A percentile compares a stretch with the other conserved stretches of the same genome.
These are phyloP conservation scores for Unio pictorum DNA, from an alignment of 2,888 invertebrate species.

Conservation along the genomic window DNA sequence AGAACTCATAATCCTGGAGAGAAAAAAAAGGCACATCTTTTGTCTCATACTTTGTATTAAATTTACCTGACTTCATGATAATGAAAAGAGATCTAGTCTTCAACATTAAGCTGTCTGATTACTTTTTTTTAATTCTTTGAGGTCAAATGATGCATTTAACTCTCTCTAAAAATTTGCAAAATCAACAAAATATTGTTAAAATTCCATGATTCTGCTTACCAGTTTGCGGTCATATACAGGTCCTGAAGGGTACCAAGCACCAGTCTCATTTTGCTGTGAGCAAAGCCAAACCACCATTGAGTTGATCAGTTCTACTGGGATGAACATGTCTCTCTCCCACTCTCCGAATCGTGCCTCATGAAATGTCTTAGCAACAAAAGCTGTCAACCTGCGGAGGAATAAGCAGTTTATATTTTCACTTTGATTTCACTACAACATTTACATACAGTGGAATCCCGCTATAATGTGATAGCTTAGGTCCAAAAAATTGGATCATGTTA, in stretches of 20 bases:
- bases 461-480: too few species aligned
- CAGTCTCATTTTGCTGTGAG: slow-evolving; percentile 86
- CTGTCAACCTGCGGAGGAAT: slow-evolving; percentile 81
- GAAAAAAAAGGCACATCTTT: too few species aligned
- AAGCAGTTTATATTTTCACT: neutral
- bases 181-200: neutral
- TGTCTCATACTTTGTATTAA: neutral
- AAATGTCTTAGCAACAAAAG: slow-evolving; percentile 89
- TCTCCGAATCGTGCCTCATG: slow-evolving; percentile 94
- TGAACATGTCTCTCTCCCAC: slow-evolving; percentile 96
- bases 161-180: too few species aligned
- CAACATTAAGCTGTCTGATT: neutral
- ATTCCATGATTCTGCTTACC: slow-evolving; percentile 54
- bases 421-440: neutral
- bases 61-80: neutral
- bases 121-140: neutral
- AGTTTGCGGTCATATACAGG: slow-evolving; percentile 85
- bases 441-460: too few species aligned
- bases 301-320: slow-evolving; percentile 89
- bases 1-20: too few species aligned
- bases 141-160: too few species aligned
- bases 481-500: too few species aligned
- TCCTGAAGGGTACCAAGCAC: slow-evolving; percentile 78
- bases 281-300: slow-evolving; percentile 90
- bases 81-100: neutral